Base-by-base conservation (phyloP, 2,888 invertebrate species). In the Cremastinae sp. region DNA sequence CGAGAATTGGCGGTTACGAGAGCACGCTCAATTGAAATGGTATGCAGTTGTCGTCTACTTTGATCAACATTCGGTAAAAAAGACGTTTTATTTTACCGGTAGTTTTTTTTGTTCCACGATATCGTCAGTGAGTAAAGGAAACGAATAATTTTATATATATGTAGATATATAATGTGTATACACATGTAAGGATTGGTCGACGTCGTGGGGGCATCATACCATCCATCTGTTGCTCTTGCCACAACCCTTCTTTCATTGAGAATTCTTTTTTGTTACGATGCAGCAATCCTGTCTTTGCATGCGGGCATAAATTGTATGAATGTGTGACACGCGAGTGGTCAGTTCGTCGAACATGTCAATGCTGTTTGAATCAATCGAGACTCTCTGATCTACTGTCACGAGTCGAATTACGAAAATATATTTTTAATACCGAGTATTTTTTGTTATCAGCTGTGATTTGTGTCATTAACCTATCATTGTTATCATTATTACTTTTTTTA, bases 371-470 rank as follows among this genome's bases (percentile, higher is more conserved):
- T 43, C 43, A 45, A 59, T 16, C 43, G 20, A 35, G 20, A 5
- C 12, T 7, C 14, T 14, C 18, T 8, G 20, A 49, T 37, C 28
- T 12, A 9, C 18, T 55, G 12, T 47, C n/a, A 2, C 35, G 8
- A 43, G 53, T 53, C 20, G 5, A 14, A 51, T 64, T 43, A n/a
- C 14, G 28, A 51, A 8, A 18, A 18, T n/a, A n/a, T n/a, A 10
- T 22, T 56, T 55, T 28, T 12, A 16, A 43, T 53, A 35, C n/a
- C 16, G 35, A 22, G 16, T 22, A 49, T 49, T 37, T 45, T 35
- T 16, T 35, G 59, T 55, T 66, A 55, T 66, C 66, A 59, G 53
- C 66, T 66, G 66, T 45, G 53, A 66, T 59, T 59, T 59, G 28
- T 47, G 41, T 45, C 18, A 16, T 56, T 55, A 51, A n/a, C n/a